Conservation (phyloP, 2,797 vertebrate species). For the Clarias laeviceps region DNA sequence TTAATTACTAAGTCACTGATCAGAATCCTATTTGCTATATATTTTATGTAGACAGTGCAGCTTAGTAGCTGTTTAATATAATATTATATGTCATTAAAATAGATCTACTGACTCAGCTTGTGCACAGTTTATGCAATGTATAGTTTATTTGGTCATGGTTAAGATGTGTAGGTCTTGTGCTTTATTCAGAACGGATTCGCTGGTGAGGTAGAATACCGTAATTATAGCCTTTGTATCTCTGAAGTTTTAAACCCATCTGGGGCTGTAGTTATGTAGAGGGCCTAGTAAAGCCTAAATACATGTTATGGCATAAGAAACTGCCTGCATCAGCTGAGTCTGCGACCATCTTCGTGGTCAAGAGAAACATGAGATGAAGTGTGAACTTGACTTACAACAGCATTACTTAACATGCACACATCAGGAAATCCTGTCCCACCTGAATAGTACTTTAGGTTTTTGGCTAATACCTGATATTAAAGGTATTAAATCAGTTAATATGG, state of each 20-base stretch:
- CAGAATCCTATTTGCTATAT: not conserved
- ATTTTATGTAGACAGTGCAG: not conserved
- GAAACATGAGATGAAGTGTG: not conserved
- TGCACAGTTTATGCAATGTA: not conserved
- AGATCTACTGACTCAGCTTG: not conserved
- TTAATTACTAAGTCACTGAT: not conserved
- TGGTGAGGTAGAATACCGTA: not conserved
- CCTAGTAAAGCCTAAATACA: not conserved
- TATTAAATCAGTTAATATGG: not conserved
- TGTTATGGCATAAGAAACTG: not conserved
- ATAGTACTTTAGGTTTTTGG: not conserved
- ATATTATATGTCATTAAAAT: not conserved
- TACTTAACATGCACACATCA: not conserved
- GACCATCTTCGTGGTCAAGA: no score
- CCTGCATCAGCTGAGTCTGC: no score
- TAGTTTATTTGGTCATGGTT: not conserved
- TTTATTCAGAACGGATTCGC: not conserved
- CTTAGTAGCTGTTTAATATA: not conserved
- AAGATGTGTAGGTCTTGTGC: not conserved
- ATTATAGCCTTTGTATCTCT: not conserved
- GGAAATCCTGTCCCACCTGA: not conserved
- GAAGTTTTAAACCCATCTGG: not conserved
- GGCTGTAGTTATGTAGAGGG: not conserved
- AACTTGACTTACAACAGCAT: not conserved
- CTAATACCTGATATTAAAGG: not conserved